Evolutionary conservation across 2,113 vertebrate genomes (phyloP).

Genomic region (Apus apus): DNA sequence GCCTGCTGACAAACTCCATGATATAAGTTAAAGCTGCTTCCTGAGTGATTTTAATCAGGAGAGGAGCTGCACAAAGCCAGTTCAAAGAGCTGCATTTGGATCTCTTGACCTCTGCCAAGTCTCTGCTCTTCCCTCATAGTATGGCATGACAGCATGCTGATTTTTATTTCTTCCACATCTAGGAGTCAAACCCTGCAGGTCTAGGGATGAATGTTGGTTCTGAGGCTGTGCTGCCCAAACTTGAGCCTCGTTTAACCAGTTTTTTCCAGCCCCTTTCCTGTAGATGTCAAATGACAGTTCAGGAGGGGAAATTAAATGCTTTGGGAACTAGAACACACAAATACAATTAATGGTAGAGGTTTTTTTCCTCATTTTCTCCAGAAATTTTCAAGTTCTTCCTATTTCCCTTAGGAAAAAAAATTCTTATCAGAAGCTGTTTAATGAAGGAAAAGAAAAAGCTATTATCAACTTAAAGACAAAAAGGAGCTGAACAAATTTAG

Average conservation of each 20-base stretch:
- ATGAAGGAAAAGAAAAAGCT: neutral
- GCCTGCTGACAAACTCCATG: neutral
- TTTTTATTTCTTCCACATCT: neutral
- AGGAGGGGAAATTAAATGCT: neutral
- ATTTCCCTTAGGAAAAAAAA: neutral
- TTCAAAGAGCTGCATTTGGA: neutral
- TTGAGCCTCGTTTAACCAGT: neutral
- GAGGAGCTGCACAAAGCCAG: neutral
- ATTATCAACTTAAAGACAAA: neutral
- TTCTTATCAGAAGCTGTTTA: neutral
- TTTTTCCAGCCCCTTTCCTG: neutral
- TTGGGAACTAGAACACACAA: neutral
- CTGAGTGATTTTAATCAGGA: neutral
- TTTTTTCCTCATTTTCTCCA: neutral
- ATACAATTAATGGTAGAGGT: neutral
- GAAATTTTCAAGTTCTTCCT: neutral
- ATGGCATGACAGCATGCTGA: rapidly evolving
- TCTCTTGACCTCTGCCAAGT: neutral
- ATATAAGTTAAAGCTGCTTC: neutral
- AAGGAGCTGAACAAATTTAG: neutral
- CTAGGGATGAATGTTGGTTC: neutral
- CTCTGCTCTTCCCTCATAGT: neutral
- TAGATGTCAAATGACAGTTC: neutral
- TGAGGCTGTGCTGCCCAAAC: neutral
- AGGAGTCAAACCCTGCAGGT: neutral